Percentiles rank a stretch among this genome's conserved stretches.
phyloP scores from a whole-genome alignment of 2,888 invertebrate species.

The Belgica antarctica region DNA sequence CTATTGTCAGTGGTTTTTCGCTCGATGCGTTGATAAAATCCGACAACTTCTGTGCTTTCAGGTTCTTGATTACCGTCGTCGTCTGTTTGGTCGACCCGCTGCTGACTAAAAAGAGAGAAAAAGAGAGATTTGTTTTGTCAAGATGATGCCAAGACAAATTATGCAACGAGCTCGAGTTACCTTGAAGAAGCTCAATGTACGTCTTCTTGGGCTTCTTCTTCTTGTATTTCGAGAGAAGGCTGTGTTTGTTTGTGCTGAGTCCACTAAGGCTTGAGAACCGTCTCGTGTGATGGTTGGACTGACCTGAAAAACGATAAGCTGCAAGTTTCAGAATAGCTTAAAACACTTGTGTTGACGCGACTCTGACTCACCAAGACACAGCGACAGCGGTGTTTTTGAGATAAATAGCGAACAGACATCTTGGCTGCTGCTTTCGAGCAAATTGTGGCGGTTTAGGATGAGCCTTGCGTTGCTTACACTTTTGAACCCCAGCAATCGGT shows the following conservation, averaged over 20 bases:
- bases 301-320: too few relatives aligned
- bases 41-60: constrained; percentile 66
- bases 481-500: constrained; percentile 3
- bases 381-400: background rate
- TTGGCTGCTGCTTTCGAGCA: background rate
- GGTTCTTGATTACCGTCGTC: constrained; percentile 66
- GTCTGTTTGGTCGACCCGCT: constrained; percentile 63
- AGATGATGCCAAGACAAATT: too few relatives aligned
- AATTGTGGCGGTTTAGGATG: background rate
- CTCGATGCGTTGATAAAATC: constrained; percentile 59
- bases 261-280: too few relatives aligned
- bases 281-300: too few relatives aligned
- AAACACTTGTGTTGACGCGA: too few relatives aligned
- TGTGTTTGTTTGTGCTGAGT: background rate
- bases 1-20: background rate
- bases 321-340: too few relatives aligned
- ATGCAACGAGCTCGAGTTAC: constrained; percentile 58
- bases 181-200: constrained; percentile 68
- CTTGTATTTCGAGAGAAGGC: constrained; percentile 50
- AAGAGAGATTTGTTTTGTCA: too few relatives aligned
- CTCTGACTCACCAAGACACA: constrained; percentile 17
- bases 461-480: background rate
- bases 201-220: constrained; percentile 58
- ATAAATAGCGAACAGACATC: constrained; percentile 1
- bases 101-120: constrained; percentile 65